Base-by-base conservation (phyloP, 2,888 invertebrate species). In the Drosophila suboccidentalis region DNA sequence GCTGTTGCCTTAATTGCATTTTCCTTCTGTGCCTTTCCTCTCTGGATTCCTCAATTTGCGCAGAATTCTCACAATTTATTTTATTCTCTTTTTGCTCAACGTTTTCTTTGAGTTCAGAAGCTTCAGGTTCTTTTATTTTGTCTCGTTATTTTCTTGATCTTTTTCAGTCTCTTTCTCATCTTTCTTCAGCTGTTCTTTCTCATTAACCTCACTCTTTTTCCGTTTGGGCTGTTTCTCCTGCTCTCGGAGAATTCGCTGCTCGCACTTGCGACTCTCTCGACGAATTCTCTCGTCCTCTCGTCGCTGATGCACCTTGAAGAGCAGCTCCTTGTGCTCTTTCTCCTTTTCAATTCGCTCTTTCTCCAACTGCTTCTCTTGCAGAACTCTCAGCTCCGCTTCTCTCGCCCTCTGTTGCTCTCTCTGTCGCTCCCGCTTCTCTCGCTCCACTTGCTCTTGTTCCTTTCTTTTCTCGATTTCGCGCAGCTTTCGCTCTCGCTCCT, bases 251-350 rank as follows among this genome's bases (percentile, higher is more conserved):
- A 13, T 4, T 1, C 22, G 39, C 13, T 32, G 39, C 5, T 47
- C 32, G 10, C 3, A 1, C 22, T 50, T 46, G 2, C 47, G 17
- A 4, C 10, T 36, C 17, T 55, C 54, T 3, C 53, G 51, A 3
- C 43, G 32, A 10, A 6, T 36, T 4, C 58, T 54, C 54, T 71
- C 65, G 11, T 74, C 44, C 3, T 73, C 51, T 1, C 74, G 69
- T 32, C 55, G 59, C 8, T 60, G 59, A 22, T 69, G 41, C 9
- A 74, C 73, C 9, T 51, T 60, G 13, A 22, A n/a, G 19, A 63
- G 8, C 4, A 39, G 51, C 5, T 53, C 22, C 17, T 43, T 59
- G 2, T 15, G 50, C 10, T 69, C 69, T 9, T 19, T 51, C 2
- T 49, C 43, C 29, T 29, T 44, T 0, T 15, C 53, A 4, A 36